phyloP scores from a whole-genome alignment of 2,888 invertebrate genomes.

The Melinopterus prodromus region DNA sequence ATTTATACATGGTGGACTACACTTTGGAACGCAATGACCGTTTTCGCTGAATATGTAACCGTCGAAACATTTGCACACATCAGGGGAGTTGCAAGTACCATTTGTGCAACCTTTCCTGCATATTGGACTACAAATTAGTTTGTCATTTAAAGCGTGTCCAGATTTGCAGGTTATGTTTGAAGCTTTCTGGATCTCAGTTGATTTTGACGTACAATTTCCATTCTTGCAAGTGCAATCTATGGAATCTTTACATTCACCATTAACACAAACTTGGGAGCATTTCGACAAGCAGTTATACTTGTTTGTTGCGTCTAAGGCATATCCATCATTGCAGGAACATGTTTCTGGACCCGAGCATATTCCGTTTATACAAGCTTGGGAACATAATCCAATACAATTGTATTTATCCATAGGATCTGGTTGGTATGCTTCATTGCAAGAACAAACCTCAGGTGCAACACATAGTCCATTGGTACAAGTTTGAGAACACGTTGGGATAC shows the following conservation, averaged over 20 bases:
- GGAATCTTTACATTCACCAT: conserved; percentile 54
- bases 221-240: not conserved
- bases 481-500: conserved; percentile 19
- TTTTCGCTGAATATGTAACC: conserved; percentile 1
- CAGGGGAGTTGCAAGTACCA: not conserved
- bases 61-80: not conserved
- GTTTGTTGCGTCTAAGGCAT: not conserved
- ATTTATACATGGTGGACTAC: conserved; percentile 37
- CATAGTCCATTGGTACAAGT: conserved; percentile 28
- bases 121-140: not conserved
- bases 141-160: conserved; percentile 14
- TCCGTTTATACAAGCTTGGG: conserved; percentile 37
- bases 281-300: conserved; percentile 53
- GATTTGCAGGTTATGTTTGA: not conserved
- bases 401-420: not conserved
- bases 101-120: not conserved
- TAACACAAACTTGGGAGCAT: conserved; percentile 39
- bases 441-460: conserved; percentile 31
- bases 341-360: conserved; percentile 36
- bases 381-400: conserved; percentile 38
- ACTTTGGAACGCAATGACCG: conserved; percentile 35
- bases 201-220: conserved; percentile 14
- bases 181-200: not conserved
- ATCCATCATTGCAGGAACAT: conserved; percentile 39
- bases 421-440: conserved; percentile 29